Percentiles rank a stretch among this genome's conserved stretches.
These are phyloP conservation scores for Choloepus hoffmanni DNA, from an alignment of 2,113 vertebrate genomes.

Conservation along the genomic window DNA sequence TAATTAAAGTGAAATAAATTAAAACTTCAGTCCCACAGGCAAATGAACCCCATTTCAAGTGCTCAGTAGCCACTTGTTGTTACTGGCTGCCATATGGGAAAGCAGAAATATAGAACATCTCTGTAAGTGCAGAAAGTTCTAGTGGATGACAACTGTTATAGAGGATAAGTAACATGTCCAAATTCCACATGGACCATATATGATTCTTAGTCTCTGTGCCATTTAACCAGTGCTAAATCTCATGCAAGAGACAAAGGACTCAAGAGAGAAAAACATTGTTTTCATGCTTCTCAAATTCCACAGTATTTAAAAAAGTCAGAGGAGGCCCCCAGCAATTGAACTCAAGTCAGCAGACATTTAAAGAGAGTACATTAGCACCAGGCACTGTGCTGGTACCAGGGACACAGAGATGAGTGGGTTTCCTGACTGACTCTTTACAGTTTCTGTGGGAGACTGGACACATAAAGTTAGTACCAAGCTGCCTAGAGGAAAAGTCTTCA, in stretches of 20 bases:
- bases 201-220: not conserved
- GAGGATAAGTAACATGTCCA: not conserved
- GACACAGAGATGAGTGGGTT: not conserved
- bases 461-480: not conserved
- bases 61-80: not conserved
- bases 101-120: not conserved
- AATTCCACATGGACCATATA: not conserved
- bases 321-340: not conserved
- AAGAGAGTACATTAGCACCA: not conserved
- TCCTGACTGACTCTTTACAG: not conserved
- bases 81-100: not conserved
- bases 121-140: not conserved
- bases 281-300: constrained; percentile 28
- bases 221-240: not conserved
- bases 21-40: not conserved
- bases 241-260: not conserved
- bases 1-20: not conserved
- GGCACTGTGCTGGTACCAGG: not conserved
- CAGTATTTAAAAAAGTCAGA: constrained; percentile 27
- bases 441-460: not conserved
- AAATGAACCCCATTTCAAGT: not conserved
- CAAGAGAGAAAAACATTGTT: constrained; percentile 6
- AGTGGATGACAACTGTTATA: not conserved
- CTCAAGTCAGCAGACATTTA: not conserved
- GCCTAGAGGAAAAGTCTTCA: not conserved